Percentiles rank a stretch among this genome's conserved stretches.
Evolutionary conservation across 2,888 invertebrate genomes (phyloP).

Genomic region (Microctonus brassicae): DNA sequence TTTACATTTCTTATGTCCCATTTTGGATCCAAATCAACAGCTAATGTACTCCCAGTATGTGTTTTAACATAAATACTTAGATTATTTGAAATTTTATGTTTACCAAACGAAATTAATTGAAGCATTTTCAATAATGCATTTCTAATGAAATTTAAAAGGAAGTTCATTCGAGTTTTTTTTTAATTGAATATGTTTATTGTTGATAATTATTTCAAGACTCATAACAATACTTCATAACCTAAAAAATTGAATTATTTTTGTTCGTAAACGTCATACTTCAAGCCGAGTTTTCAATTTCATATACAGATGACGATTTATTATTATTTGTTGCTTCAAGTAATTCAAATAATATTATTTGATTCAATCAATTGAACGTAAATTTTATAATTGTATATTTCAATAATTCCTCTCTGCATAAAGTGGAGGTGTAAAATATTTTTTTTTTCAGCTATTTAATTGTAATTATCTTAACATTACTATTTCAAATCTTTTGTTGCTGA

Average conservation of each 20-base stretch:
- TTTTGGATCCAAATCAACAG: conserved; percentile 79
- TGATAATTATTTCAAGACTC: not conserved
- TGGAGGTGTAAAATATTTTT: no score
- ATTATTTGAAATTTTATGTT: conserved; percentile 74
- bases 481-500: conserved; percentile 61
- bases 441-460: no score
- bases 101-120: conserved; percentile 75
- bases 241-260: not conserved
- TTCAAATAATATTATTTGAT: no score
- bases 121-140: conserved; percentile 75
- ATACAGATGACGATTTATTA: not conserved
- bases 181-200: not conserved
- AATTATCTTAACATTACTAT: conserved; percentile 31
- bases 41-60: conserved; percentile 76
- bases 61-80: conserved; percentile 80
- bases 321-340: no score
- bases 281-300: not conserved
- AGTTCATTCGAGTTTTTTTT: conserved; percentile 71
- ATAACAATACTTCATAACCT: not conserved
- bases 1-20: conserved; percentile 83
- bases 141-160: conserved; percentile 73
- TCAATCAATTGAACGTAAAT: no score
- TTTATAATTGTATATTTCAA: no score
- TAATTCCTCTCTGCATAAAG: no score
- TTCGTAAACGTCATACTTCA: not conserved